Base-by-base conservation (phyloP, 1,140 invertebrate species). In the Listronotus bonariensis region DNA sequence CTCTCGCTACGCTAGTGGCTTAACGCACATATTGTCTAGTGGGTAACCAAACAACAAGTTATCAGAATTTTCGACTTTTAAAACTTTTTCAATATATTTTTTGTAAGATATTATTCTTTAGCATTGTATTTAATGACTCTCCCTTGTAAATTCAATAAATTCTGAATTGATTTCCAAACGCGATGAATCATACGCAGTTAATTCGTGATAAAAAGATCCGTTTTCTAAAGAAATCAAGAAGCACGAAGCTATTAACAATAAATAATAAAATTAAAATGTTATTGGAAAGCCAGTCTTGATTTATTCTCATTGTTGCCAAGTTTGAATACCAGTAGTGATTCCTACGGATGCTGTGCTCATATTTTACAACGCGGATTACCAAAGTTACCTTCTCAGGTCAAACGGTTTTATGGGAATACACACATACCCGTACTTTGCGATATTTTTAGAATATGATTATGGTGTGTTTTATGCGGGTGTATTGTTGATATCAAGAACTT, bases 281-380 rank as follows among this genome's bases (percentile, higher is more conserved):
- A 56, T 56, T 56, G 38, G 54, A 56, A 56, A 56, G 20, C 20
- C n/a, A 26, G 54, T 17, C 18, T 56, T 36, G 34, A 36, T 36
- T 36, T 36, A 36, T 36, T 36, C 34, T 36, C 34, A 36, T 36
- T 36, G 34, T 36, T 36, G 34, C 8, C 1, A 36, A 65, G 58
- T 63, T 46, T 45, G 57, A 45, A 58, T 57, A 52, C 38, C 55
- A 65, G 55, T 51, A 55, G 51, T 54, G 46, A 55, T 51, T 43
- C 36, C 56, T 36, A 8, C 40, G 48, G 48, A 48, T 58, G 49
- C 40, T 14, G 41, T 56, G 41, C 8, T 36, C 34, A 36, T 36
- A 43, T 56, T 56, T 34, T 42, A 38, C 41, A 38, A 10, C 40
- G 18, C 41, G 54, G 38, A 56, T 56, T 56, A 56, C 54, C 43